Evolutionary conservation across 2,888 invertebrate genomes (phyloP).

Genomic region (Spatulosminthurus flaviceps): DNA sequence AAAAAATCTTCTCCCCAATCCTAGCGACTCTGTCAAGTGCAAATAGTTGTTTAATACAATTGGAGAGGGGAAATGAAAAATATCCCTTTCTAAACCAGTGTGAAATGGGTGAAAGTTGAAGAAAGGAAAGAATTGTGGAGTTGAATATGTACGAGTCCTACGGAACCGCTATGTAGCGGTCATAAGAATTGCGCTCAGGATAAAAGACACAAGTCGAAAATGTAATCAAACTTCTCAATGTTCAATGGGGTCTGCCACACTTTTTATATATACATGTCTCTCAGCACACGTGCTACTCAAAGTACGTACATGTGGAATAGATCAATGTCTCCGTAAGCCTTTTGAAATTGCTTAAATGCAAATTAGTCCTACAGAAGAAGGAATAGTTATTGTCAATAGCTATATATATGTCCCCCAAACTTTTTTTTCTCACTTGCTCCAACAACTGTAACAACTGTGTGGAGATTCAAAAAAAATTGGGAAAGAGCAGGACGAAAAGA

Average conservation of each 20-base stretch:
- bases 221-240: neutral
- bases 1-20: too few relatives aligned
- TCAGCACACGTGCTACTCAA: neutral
- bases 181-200: neutral
- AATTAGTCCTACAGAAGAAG: conserved; percentile 33
- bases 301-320: conserved; percentile 15
- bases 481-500: neutral
- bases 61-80: too few relatives aligned
- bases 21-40: too few relatives aligned
- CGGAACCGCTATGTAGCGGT: neutral
- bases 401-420: conserved; percentile 3
- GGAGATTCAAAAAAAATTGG: neutral
- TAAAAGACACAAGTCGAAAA: neutral
- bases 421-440: neutral
- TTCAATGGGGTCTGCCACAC: neutral
- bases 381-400: conserved; percentile 18
- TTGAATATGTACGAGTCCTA: neutral
- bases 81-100: too few relatives aligned
- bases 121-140: too few relatives aligned
- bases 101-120: too few relatives aligned
- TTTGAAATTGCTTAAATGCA: conserved; percentile 47
- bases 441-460: neutral
- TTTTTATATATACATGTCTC: neutral
- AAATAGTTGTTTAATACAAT: too few relatives aligned
- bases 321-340: conserved; percentile 41